Percentiles rank a stretch among this genome's conserved stretches.
Evolutionary conservation across 2,113 vertebrate genomes (phyloP).

Genomic region (Malurus cyaneus): DNA sequence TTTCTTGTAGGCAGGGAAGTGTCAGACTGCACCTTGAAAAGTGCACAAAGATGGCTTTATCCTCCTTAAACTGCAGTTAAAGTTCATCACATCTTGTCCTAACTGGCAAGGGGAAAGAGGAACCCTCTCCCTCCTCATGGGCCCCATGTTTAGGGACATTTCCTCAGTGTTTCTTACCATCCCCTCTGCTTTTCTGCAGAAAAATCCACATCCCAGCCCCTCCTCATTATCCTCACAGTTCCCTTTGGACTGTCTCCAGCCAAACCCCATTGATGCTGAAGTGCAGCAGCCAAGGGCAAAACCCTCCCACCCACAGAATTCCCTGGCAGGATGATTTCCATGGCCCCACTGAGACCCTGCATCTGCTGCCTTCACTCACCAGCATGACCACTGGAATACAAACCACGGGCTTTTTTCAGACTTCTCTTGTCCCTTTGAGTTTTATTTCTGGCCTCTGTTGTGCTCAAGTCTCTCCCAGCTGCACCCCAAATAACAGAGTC

Average conservation of each 20-base stretch:
- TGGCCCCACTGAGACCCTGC: not conserved
- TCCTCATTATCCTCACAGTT: not conserved
- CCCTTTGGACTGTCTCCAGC: not conserved
- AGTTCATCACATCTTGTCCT: not conserved
- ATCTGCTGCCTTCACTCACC: not conserved
- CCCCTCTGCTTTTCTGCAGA: not conserved
- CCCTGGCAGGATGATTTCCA: fast-evolving
- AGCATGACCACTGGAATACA: not conserved
- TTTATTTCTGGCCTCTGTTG: not conserved
- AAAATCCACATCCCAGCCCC: not conserved
- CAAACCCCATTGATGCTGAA: not conserved
- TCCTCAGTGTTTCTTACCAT: not conserved
- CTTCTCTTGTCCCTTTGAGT: not conserved
- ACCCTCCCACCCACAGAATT: fast-evolving
- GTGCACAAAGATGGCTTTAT: not conserved
- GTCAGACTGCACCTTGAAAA: not conserved
- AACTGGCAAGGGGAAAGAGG: not conserved
- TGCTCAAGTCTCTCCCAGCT: not conserved
- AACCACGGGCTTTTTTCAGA: not conserved
- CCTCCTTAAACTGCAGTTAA: not conserved
- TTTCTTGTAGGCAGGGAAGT: not conserved
- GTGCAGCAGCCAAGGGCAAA: not conserved
- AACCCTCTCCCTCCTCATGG: fast-evolving
- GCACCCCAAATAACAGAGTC: not conserved
- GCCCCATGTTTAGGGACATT: not conserved